Base-by-base conservation (phyloP, 1,140 invertebrate genomes). In the Heliconius eleuchia region DNA sequence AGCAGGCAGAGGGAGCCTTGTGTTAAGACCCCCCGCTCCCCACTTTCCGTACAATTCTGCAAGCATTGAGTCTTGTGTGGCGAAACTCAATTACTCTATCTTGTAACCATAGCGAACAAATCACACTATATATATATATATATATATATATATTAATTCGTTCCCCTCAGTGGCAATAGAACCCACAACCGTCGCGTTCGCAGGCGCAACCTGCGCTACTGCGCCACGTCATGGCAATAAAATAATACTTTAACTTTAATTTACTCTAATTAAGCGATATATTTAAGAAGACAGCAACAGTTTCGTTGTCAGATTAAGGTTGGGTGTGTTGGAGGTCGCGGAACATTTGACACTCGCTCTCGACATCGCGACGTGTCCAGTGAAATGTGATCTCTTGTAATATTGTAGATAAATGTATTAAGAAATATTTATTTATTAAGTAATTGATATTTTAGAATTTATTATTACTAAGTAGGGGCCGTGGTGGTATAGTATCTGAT, bases 231-330 rank as follows among this genome's bases (percentile, higher is more conserved):
- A 57, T 19, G 5, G 1, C 3, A 30, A 30, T 27, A 66, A 30
- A 30, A 27, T 66, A 1, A 66, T 5, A 30, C 27, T 30, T 66
- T 13, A 2, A 66, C 11, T 66, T 27, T 66, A 66, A 34, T 34
- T 34, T 34, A 34, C 30, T 34, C 30, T 34, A 34, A 66, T 66
- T 66, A 66, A 30, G 60, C 27, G 11, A 66, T 66, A 66, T 30
- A 60, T 60, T 60, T 60, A 66, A 66, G 60, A 66, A 70, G 74
- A 76, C 74, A 76, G 74, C 42, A 39, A 37, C 66, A 39, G 74
- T 76, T 76, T 34, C 74, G 79, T 52, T 76, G 79, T 80, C 79
- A 73, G 79, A 80, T 80, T 80, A 80, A 80, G 79, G 79, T 80
- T 74, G 73, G 42, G 39, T 46, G 71, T 39, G 34, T 37, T 52